Evolutionary conservation across 2,888 invertebrate species (phyloP), one percentile per base, ranked within the genome.

Genomic region (Lottia scabra): DNA sequence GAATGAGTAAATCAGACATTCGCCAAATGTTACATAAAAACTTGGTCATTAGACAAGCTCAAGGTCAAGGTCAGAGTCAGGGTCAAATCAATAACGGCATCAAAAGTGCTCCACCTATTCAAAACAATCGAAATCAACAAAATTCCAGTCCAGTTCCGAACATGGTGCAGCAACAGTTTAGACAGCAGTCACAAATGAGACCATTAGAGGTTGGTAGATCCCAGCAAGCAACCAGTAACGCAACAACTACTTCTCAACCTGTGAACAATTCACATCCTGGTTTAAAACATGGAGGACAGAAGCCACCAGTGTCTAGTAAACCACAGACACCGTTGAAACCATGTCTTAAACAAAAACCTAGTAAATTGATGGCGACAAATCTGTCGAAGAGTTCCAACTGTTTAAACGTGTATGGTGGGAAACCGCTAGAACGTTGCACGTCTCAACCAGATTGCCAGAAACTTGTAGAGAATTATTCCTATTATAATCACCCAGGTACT

Each of bases 1-100:
- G 74, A 64, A 74, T 76, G 64, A 81, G 77, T 69, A 78, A 79
- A 63, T 66, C 78, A 27, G 83, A 83, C 62, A 80, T 82, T 19
- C 65, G 80, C 27, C 79, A 81, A 15, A 75, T 83, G 8, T 70
- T 79, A n/a, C 79, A 83, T 56, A 78, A 76, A 19, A 80, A 73
- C 46, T 65, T 77, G 65, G 72, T 73, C 43, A 75, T 75, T 65
- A 71, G 76, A 43, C 80, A 78, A 73, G 70, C 71, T 43, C 19
- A 13, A 6, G 44, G 45, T 63, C 48, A 27, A 5, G 16, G 66
- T 63, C 43, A 44, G 67, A 65, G 45, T 63, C 48, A 27, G 10
- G 16, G 66, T 63, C 43, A 44, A 69, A 65, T 15, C 44, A 66
- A 23, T 69, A 71, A 38, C 46, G 23, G 30, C 70, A 70, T 45